A percentile compares a stretch with the other conserved stretches of the same genome.
Evolutionary conservation across 2,797 vertebrate species (phyloP).

Genomic region (Gadopsis marmoratus): DNA sequence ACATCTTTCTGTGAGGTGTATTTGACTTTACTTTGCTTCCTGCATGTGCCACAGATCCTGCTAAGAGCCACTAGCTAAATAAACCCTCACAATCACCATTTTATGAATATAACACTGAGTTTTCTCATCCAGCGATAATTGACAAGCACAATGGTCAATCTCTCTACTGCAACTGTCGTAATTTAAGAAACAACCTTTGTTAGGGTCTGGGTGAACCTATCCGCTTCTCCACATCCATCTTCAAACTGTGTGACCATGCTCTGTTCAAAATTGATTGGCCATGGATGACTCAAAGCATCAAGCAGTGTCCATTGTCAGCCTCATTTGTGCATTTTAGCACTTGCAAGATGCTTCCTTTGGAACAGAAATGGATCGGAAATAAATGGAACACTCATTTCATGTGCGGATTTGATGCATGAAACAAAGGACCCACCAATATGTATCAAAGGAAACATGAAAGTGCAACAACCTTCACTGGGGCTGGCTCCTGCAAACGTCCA

Average conservation of each 20-base stretch:
- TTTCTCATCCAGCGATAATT: neutral
- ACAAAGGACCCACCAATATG: conserved; percentile 38
- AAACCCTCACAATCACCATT: neutral
- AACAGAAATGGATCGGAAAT: conserved; percentile 22
- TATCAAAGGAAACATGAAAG: conserved; percentile 63
- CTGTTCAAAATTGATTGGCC: conserved; percentile 10
- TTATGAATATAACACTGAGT: too few relatives aligned
- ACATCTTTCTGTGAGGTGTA: neutral
- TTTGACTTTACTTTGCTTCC: neutral
- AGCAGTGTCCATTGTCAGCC: conserved; percentile 24
- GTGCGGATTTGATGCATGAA: conserved; percentile 40
- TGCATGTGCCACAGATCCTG: neutral
- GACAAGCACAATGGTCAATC: neutral
- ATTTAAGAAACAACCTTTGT: neutral
- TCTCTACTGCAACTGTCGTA: neutral
- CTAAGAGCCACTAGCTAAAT: neutral
- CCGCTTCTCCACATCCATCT: conserved; percentile 3
- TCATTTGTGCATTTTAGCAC: conserved; percentile 35
- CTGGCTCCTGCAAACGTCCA: conserved; percentile 44
- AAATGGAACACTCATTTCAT: conserved; percentile 44
- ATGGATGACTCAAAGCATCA: conserved; percentile 32
- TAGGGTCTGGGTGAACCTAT: neutral
- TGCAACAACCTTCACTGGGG: conserved; percentile 40
- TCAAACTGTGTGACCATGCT: conserved; percentile 16
- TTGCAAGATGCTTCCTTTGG: conserved; percentile 45